Evolutionary conservation across 2,888 invertebrate genomes (phyloP).

Genomic region (Lasioglossum lativentre): DNA sequence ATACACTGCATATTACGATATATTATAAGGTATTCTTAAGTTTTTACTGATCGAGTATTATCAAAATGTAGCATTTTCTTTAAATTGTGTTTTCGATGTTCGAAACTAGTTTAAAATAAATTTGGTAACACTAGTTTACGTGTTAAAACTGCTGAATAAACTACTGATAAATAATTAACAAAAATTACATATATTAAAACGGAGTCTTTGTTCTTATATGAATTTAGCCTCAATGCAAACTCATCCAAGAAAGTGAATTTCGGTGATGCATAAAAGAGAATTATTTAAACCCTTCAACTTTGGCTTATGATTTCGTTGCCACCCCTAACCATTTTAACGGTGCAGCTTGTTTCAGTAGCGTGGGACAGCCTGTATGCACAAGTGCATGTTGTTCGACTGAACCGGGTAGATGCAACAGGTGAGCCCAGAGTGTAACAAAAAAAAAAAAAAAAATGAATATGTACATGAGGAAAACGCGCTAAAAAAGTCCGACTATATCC

Average conservation of each 20-base stretch:
- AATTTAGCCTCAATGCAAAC: neutral
- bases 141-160: neutral
- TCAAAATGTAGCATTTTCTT: no score
- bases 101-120: neutral
- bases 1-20: no score
- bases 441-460: no score
- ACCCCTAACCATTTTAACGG: neutral
- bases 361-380: neutral
- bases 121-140: neutral
- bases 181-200: neutral
- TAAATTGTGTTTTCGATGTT: no score
- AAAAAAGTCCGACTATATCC: neutral
- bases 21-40: no score
- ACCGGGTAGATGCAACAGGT: slow-evolving; percentile 37
- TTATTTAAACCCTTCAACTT: neutral
- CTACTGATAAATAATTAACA: neutral
- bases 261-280: neutral
- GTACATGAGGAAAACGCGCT: neutral
- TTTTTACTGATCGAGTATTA: no score
- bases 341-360: neutral
- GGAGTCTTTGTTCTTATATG: neutral
- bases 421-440: neutral
- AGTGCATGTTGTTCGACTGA: slow-evolving; percentile 1
- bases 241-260: neutral
- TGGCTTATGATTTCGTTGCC: neutral